Evolutionary conservation across 2,113 vertebrate species (phyloP).

Genomic region (Copsychus sechellarum): DNA sequence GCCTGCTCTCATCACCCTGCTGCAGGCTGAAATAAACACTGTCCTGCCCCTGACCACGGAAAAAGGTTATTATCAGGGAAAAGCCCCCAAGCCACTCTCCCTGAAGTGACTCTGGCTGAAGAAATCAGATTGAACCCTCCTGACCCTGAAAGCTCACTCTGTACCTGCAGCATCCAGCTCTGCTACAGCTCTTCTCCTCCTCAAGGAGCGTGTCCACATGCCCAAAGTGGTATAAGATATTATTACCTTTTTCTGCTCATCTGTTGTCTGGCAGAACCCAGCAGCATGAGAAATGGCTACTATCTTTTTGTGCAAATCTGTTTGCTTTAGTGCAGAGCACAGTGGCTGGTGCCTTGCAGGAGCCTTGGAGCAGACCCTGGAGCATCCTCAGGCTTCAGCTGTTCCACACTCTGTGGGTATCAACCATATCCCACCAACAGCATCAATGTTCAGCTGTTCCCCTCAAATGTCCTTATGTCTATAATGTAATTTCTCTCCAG

Average conservation of each 20-base stretch:
- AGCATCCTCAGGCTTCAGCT: not conserved
- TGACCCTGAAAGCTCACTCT: not conserved
- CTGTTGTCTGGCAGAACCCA: not conserved
- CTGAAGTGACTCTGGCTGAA: not conserved
- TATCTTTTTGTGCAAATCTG: not conserved
- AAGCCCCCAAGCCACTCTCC: not conserved
- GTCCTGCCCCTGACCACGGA: not conserved
- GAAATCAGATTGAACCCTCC: not conserved
- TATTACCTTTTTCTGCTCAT: not conserved
- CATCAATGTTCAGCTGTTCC: fast-evolving
- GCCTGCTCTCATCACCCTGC: fast-evolving
- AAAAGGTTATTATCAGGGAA: not conserved
- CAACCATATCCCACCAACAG: not conserved
- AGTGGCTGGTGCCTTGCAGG: not conserved
- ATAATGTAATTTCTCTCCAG: not conserved
- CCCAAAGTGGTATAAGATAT: not conserved
- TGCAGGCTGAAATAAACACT: not conserved
- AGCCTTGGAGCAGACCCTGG: not conserved
- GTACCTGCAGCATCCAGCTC: not conserved
- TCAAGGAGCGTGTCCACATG: not conserved
- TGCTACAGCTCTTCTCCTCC: not conserved
- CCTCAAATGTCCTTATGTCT: not conserved
- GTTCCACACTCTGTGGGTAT: not conserved
- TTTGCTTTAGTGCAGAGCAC: not conserved
- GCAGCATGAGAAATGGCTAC: not conserved